Evolutionary conservation across 2,888 invertebrate genomes (phyloP).

Genomic region (Megamerina dolium): DNA sequence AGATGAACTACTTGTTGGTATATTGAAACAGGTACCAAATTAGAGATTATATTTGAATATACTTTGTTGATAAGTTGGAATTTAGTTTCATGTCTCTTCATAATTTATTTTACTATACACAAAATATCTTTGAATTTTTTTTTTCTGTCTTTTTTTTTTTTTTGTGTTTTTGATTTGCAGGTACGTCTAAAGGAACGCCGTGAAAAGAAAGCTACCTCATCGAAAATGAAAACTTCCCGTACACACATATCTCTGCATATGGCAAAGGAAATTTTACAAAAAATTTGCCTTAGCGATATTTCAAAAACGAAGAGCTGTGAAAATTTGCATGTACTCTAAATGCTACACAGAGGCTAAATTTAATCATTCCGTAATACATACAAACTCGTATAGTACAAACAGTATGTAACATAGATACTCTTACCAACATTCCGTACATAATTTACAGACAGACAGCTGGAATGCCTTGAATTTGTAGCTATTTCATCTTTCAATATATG

Average conservation of each 20-base stretch:
- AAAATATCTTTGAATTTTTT: too few species aligned
- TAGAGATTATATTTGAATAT: too few species aligned
- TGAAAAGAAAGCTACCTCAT: constrained; percentile 63
- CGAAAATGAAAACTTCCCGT: constrained; percentile 70
- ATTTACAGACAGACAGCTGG: too few species aligned
- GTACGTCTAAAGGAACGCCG: constrained; percentile 71
- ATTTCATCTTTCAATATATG: too few species aligned
- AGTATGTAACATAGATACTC: too few species aligned
- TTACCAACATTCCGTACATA: too few species aligned
- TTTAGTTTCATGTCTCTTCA: too few species aligned
- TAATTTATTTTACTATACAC: neutral
- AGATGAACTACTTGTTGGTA: constrained; percentile 89
- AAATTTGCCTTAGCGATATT: constrained; percentile 79
- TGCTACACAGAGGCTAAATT: neutral
- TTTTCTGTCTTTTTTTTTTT: too few species aligned
- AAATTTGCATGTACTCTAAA: constrained; percentile 73
- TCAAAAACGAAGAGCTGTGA: constrained; percentile 83
- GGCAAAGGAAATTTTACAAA: constrained; percentile 74
- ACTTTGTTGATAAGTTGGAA: too few species aligned
- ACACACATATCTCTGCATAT: constrained; percentile 76
- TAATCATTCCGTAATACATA: too few species aligned
- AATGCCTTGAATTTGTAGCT: too few species aligned
- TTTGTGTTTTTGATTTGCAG: constrained; percentile 29
- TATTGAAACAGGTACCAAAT: constrained; percentile 66
- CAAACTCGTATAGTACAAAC: too few species aligned